These are phyloP conservation scores for Diadophis punctatus DNA, from an alignment of 2,113 vertebrate genomes.

Conservation along the genomic window DNA sequence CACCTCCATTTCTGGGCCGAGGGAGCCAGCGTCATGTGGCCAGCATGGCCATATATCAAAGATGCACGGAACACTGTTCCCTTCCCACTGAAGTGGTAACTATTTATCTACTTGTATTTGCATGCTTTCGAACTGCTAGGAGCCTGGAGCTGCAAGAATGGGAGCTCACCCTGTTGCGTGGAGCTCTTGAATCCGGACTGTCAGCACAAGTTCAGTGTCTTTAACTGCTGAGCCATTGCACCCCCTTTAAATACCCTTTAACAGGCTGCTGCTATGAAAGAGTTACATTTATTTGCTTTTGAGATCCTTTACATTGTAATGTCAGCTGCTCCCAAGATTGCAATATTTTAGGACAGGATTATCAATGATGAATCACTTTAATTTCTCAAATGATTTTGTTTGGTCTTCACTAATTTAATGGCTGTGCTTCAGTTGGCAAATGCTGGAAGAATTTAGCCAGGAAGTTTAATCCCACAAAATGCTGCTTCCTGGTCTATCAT, in stretches of 20 bases:
- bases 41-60: not conserved
- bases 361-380: not conserved
- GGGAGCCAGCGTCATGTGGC: not conserved
- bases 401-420: not conserved
- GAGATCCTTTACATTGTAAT: not conserved
- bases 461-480: not conserved
- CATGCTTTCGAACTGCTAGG: not conserved
- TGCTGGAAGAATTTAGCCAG: not conserved
- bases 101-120: not conserved
- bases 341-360: not conserved
- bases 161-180: not conserved
- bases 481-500: not conserved
- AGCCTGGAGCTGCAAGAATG: not conserved
- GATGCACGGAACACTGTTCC: not conserved
- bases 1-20: not conserved
- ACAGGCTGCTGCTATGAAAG: not conserved
- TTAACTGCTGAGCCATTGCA: not conserved
- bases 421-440: not conserved
- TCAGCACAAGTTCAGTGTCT: not conserved
- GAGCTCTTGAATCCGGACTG: not conserved
- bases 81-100: not conserved
- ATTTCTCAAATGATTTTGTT: not conserved
- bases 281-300: not conserved
- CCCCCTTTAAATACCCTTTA: not conserved
- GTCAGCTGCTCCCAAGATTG: not conserved